Evolutionary conservation across 2,888 invertebrate genomes (phyloP), one percentile per base, ranked within the genome.

Genomic region (Drosophila ochracea): DNA sequence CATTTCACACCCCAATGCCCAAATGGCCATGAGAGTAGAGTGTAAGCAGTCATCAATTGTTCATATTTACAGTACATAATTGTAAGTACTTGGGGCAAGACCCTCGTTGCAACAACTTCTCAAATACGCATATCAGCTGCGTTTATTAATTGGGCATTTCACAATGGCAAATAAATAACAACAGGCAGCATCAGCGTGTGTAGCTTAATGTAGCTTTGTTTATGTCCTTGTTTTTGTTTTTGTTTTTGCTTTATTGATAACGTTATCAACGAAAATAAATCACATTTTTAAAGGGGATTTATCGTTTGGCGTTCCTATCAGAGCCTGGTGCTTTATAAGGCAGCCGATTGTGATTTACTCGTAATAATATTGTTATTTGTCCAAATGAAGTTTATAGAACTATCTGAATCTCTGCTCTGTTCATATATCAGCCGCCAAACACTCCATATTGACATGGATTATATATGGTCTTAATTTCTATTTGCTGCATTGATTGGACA

Each of bases 361-460:
- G 53, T 65, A 76, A 73, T 63, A 47, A 58, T 49, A 25, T 58
- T 68, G 62, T 69, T 72, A 55, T 70, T 73, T 73, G 73, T 68
- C 60, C 31, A 53, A 70, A 41, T 76, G 49, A 58, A 59, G 73
- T 68, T 65, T 58, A 68, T 68, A 55, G 30, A 52, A 47, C 21
- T 47, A 54, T 55, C 47, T 47, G 16, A 49, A n/a, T 59, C 39
- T 60, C 49, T 43, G 25, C 55, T 25, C 43, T 41, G 43, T 31
- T 25, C 16, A 41, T 25, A 25, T 53, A 57, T 53, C 78, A 60
- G 25, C 25, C 11, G 25, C 11, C 11, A 41, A 11, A 30, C 31
- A 62, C 64, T 78, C 65, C 47, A 64, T 65, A 68, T 53, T 81
- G 84, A 86, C 83, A 82, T 70, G 83, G 79, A 82, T 83, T 81